Conservation (phyloP, 1,140 invertebrate genomes). For the Laodelphax striatellus region DNA sequence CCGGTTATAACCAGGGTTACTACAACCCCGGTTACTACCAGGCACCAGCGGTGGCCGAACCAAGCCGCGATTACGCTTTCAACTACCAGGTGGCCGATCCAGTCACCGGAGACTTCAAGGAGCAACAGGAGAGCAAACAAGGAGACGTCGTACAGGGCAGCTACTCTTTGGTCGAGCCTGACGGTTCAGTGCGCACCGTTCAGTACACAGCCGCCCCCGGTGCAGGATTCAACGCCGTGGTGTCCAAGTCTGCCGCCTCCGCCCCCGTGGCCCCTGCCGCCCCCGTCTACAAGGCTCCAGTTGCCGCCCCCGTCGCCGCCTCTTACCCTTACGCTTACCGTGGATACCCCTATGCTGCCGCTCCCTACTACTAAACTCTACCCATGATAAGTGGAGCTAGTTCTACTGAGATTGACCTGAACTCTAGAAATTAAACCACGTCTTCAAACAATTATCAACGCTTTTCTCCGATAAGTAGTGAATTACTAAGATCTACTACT, state of each 20-base stretch:
- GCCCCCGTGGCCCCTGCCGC: not conserved
- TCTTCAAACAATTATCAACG: too few relatives aligned
- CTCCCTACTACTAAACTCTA: not conserved
- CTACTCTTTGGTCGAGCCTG: constrained; percentile 64
- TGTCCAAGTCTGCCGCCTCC: constrained; percentile 50
- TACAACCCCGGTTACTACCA: too few relatives aligned
- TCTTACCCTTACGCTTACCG: not conserved
- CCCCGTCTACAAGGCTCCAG: not conserved
- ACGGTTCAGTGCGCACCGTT: constrained; percentile 61
- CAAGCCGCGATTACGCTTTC: constrained; percentile 35
- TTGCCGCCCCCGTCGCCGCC: not conserved
- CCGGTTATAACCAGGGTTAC: too few relatives aligned
- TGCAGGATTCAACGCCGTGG: constrained; percentile 62
- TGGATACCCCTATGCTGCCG: not conserved
- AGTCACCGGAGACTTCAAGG: constrained; percentile 38
- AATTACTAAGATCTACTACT: too few relatives aligned
- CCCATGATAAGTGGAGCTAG: too few relatives aligned
- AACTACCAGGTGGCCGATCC: constrained; percentile 39
- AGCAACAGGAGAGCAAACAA: constrained; percentile 17
- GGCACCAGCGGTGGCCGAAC: not conserved
- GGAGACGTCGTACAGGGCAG: constrained; percentile 50
- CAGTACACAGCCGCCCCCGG: constrained; percentile 68
- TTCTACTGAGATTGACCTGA: too few relatives aligned
- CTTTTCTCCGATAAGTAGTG: too few relatives aligned
- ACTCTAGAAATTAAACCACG: too few relatives aligned